Base-by-base conservation (phyloP, 2,113 vertebrate genomes). In the Corythaixoides concolor region DNA sequence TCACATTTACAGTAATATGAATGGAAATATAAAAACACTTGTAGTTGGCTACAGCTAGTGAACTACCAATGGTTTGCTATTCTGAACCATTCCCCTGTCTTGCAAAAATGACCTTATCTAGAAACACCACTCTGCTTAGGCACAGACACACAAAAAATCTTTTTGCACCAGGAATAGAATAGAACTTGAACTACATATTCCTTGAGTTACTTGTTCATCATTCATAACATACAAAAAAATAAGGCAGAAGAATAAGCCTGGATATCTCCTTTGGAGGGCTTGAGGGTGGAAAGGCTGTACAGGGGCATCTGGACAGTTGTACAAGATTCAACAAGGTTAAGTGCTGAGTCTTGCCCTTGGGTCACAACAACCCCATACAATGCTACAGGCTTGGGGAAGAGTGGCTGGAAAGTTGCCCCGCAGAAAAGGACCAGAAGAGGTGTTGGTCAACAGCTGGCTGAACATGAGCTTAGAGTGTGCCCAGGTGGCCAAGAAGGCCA, bases 401-500 rank as follows among this genome's bases (percentile, higher is more conserved):
- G 58, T 16, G 26, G 3, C 19, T 84, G 35, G 15, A 84, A 20
- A 73, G 10, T 20, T 45, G 49, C 11, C 9, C 0, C 0, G 4
- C 0, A 0, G 53, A 73, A 37, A 81, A 52, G 12, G 19, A 76
- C 14, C 13, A 39, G 39, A 62, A 18, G 5, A 5, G 5, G 3
- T 59, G 20, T 3, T 72, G 47, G 5, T 41, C 0, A 3, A 11
- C 24, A 26, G 1, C 1, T 0, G 1, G 8, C 28, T 62, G 13
- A 69, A 69, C 1, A 13, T 3, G 15, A 79, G 12, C 27, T 8
- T 3, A 12, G 2, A 53, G 1, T 30, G 17, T 56, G 39, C 8
- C 11, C 52, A 66, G 0, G 1, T 26, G 33, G 26, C 37, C 35
- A 67, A 43, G 47, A 33, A 22, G 9, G 45, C 5, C 8, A 62